Percentiles rank a stretch among this genome's conserved stretches.
These are phyloP conservation scores for Dendrolimus punctatus DNA, from an alignment of 1,140 invertebrate species.

Conservation along the genomic window DNA sequence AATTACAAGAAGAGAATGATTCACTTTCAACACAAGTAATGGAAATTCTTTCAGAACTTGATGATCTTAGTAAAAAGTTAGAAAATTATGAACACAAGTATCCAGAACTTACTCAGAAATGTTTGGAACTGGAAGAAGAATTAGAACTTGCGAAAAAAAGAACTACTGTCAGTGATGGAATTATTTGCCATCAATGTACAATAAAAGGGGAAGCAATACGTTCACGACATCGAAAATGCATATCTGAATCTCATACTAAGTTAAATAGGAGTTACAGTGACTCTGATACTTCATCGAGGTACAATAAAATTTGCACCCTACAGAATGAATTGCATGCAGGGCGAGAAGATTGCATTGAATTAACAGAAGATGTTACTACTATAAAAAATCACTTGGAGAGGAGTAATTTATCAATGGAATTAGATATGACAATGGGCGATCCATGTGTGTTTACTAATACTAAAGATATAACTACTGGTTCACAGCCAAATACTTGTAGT, in stretches of 20 bases:
- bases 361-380: slow-evolving; percentile 54
- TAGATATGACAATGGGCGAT: slow-evolving; percentile 48
- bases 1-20: slow-evolving; percentile 55
- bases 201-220: slow-evolving; percentile 33
- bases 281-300: slow-evolving; percentile 48
- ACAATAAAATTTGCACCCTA: slow-evolving; percentile 54
- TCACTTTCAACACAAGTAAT: slow-evolving; percentile 52
- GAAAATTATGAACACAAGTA: slow-evolving; percentile 29
- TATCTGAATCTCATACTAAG: slow-evolving; percentile 23
- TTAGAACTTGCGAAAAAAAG: slow-evolving; percentile 2
- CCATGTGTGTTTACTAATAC: slow-evolving; percentile 20
- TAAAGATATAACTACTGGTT: slow-evolving; percentile 17
- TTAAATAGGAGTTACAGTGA: slow-evolving; percentile 52
- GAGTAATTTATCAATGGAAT: slow-evolving; percentile 45
- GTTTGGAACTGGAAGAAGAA: slow-evolving; percentile 21
- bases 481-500: slow-evolving; percentile 16
- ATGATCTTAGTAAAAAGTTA: slow-evolving; percentile 44
- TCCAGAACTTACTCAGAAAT: slow-evolving; percentile 26
- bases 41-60: slow-evolving; percentile 47
- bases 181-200: slow-evolving; percentile 29
- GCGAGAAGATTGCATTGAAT: slow-evolving; percentile 52
- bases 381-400: slow-evolving; percentile 59
- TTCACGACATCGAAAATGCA: slow-evolving; percentile 21
- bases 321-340: slow-evolving; percentile 58
- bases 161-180: neutral